Conservation (phyloP, 2,113 vertebrate genomes). For the Rhodinocichla rosea region DNA sequence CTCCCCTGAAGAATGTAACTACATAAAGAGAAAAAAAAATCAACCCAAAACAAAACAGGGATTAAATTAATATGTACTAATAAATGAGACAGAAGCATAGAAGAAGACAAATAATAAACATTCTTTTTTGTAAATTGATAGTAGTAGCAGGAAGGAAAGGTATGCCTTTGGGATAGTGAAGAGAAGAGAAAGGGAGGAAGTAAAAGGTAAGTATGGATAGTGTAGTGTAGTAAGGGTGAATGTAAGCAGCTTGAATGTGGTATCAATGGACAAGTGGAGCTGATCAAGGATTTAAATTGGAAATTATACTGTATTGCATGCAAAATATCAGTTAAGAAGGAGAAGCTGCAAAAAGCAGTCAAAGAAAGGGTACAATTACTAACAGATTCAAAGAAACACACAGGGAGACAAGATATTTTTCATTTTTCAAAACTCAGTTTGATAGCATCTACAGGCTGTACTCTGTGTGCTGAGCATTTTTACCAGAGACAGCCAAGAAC, state of each 20-base stretch:
- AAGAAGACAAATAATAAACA: background rate
- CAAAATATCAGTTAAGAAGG: background rate
- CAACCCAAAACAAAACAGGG: background rate
- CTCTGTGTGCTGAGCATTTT: background rate
- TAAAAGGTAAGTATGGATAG: background rate
- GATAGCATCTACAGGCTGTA: background rate
- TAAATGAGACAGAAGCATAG: background rate
- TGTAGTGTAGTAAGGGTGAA: background rate
- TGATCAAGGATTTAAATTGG: background rate
- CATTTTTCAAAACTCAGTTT: background rate
- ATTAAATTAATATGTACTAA: background rate
- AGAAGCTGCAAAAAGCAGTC: background rate
- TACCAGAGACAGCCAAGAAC: background rate
- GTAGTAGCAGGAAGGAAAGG: background rate
- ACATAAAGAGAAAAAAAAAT: background rate
- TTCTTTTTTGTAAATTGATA: background rate
- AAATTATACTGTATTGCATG: background rate
- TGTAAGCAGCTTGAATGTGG: background rate
- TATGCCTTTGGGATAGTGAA: background rate
- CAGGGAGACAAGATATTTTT: background rate
- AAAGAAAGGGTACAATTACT: background rate
- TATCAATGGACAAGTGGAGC: background rate
- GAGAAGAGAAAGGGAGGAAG: background rate
- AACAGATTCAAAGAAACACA: background rate
- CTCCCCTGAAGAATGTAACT: background rate